phyloP scores from a whole-genome alignment of 30 jellyfish, hydroid and myxozoan species.

The Aurelia coerulea region DNA sequence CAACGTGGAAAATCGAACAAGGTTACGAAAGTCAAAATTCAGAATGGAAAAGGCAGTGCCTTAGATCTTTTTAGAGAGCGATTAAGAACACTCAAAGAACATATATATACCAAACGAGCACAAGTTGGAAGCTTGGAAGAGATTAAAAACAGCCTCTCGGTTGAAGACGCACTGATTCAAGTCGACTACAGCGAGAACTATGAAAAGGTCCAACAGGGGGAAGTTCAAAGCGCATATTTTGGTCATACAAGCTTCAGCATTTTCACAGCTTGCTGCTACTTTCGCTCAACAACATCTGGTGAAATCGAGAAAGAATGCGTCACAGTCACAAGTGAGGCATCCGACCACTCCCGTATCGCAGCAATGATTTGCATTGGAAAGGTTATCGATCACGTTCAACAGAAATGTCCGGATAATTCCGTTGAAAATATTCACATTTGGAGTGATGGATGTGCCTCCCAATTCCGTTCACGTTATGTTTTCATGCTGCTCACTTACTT shows the following conservation, averaged over 20 bases:
- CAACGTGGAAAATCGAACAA: conserved; percentile 29
- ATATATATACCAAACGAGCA: conserved; percentile 43
- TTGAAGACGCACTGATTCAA: conserved; percentile 16
- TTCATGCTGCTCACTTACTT: conserved; percentile 15
- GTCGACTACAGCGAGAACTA: conserved; percentile 56
- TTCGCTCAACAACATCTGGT: not conserved
- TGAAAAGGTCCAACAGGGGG: conserved; percentile 28
- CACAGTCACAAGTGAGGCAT: conserved; percentile 26
- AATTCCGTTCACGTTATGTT: conserved; percentile 42
- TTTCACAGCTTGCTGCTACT: no score
- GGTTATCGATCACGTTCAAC: conserved; percentile 21
- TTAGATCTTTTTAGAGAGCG: conserved; percentile 11
- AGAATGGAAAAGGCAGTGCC: not conserved
- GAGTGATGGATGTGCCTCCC: conserved; percentile 58
- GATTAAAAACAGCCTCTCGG: conserved; percentile 3
- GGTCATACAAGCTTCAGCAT: conserved; percentile 23
- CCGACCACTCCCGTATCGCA: conserved; percentile 27
- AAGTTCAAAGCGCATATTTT: conserved; percentile 52
- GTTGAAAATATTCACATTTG: conserved; percentile 8
- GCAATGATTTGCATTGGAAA: conserved; percentile 16
- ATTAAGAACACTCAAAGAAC: conserved; percentile 9
- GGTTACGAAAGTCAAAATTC: conserved; percentile 3
- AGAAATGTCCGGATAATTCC: conserved; percentile 16
- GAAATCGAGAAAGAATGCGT: conserved; percentile 1
- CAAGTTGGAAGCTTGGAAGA: conserved; percentile 15